Conservation (phyloP, 2,888 invertebrate genomes). For the Bedellia somnulentella region DNA sequence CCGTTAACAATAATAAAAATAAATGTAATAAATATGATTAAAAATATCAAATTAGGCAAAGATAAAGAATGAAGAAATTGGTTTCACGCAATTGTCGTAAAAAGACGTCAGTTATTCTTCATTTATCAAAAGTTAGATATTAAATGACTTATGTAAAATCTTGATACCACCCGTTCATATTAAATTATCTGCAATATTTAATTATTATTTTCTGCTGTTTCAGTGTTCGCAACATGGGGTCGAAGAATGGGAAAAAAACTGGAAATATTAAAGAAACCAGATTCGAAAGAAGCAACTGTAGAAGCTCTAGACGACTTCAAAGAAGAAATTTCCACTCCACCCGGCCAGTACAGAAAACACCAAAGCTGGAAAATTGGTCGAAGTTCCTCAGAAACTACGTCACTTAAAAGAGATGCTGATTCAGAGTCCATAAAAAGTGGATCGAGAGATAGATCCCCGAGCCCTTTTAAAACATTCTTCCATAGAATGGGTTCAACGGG, state of each 20-base stretch:
- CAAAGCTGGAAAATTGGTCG: conserved; percentile 63
- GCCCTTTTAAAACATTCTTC: conserved; percentile 72
- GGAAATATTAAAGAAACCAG: conserved; percentile 70
- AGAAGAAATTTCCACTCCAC: conserved; percentile 29
- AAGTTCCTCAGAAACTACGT: conserved; percentile 48
- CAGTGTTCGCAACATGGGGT: conserved; percentile 75
- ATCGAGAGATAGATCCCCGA: conserved; percentile 60
- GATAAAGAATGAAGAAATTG: no score
- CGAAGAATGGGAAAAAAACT: conserved; percentile 77
- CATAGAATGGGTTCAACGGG: conserved; percentile 77
- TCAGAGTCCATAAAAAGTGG: conserved; percentile 48
- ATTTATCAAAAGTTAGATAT: no score
- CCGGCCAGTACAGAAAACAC: conserved; percentile 57
- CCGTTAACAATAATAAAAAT: no score
- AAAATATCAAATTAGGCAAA: no score
- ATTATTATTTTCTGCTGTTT: no score
- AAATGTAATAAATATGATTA: no score
- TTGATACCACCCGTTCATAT: no score
- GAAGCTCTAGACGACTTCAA: conserved; percentile 24
- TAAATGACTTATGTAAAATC: no score
- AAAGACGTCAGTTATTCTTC: no score
- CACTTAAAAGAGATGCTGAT: conserved; percentile 44
- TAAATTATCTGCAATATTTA: no score
- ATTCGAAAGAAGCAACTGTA: conserved; percentile 59
- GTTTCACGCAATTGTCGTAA: no score